Base-by-base conservation (phyloP, 2,888 invertebrate species). In the Parnassius orleans region DNA sequence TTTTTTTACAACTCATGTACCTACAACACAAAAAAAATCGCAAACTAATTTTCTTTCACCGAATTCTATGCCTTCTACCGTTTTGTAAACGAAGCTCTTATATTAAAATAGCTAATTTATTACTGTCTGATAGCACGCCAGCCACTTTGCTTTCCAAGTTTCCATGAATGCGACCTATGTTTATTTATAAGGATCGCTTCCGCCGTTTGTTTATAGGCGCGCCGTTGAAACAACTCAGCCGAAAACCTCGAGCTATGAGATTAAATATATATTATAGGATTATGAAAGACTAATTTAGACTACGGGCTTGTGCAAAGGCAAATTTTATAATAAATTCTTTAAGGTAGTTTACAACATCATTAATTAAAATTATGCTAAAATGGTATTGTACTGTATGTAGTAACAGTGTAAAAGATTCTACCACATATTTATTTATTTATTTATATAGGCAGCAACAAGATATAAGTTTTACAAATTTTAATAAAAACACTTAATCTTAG, bases 111-210 rank as follows among this genome's bases (percentile, higher is more conserved):
- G 44, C 56, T n/a, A 12, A 63, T 63, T 54, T 44, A 19, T 44
- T 44, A 44, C 59, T 48, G 53, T n/a, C 24, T 19, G 59, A 43
- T 61, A 63, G 14, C 55, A 33, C 33, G 60, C 53, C 42, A 63
- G 60, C 53, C 42, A 63, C 57, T 57, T 75, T 79, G 75, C 73
- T 59, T 59, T 75, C 78, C 77, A 73, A 75, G 72, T 59, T 59
- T 75, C 78, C 77, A 73, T 75, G 72, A 75, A 77, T 69, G 61
- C 57, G 61, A 14, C 48, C 72, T 74, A 69, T 71, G 79, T 78
- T 79, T 78, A 77, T 79, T 76, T 79, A 79, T 84, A 84, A 80
- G 84, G 83, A 46, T 62, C 63, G 75, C 74, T 82, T 86, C 86
- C 86, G 80, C 79, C 74, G 75, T 84, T 84, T 86, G 83, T 83